phyloP scores from a whole-genome alignment of 2,113 vertebrate species.

The Seriola quinqueradiata region DNA sequence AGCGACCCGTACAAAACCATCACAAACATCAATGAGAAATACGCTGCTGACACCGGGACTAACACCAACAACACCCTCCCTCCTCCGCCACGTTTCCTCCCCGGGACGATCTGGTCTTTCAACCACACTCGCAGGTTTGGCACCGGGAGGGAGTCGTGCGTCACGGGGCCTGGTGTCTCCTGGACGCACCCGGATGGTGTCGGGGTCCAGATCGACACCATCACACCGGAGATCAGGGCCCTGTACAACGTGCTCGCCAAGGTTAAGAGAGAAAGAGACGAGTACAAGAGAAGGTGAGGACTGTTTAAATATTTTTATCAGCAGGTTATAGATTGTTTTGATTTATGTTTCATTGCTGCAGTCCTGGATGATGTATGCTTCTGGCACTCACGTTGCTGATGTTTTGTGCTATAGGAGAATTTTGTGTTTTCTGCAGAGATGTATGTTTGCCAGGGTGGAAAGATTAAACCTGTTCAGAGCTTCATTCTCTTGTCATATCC shows the following conservation, averaged over 20 bases:
- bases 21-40: conserved; percentile 71
- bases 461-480: background rate
- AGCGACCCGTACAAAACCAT: conserved; percentile 30
- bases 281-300: conserved; percentile 86
- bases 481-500: background rate
- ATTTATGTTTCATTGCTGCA: no score
- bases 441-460: background rate
- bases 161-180: conserved; percentile 82
- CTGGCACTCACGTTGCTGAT: no score
- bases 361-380: no score
- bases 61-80: conserved; percentile 36
- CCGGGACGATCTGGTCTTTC: conserved; percentile 88
- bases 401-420: no score
- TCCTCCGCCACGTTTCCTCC: conserved; percentile 79
- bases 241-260: conserved; percentile 88
- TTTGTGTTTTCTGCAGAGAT: no score
- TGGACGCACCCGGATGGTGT: conserved; percentile 83
- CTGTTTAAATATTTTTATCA: background rate
- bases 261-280: conserved; percentile 86
- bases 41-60: conserved; percentile 12
- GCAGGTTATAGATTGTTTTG: background rate
- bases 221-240: conserved; percentile 87
- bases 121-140: conserved; percentile 85
- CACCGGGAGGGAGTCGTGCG: conserved; percentile 80
- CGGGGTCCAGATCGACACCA: conserved; percentile 88